Evolutionary conservation across 2,113 vertebrate species (phyloP).

Genomic region (Sminthopsis crassicaudata): DNA sequence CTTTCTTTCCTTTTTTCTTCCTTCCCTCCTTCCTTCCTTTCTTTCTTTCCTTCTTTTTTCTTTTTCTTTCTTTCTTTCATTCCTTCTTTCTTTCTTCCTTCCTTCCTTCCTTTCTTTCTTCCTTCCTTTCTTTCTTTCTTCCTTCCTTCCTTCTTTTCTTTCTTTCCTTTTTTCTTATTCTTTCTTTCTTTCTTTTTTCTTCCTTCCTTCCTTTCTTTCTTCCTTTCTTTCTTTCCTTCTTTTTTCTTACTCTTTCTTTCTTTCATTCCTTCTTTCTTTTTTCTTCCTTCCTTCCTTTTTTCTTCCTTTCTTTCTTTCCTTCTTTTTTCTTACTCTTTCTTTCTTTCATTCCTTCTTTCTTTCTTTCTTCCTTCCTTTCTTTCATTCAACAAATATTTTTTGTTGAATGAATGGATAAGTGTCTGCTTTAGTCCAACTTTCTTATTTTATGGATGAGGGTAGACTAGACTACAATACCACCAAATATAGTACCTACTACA

Average conservation of each 20-base stretch:
- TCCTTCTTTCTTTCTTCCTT: too few relatives aligned
- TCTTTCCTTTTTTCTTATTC: neutral
- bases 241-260: too few relatives aligned
- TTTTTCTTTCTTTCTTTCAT: neutral
- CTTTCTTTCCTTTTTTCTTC: too few relatives aligned
- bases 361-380: neutral
- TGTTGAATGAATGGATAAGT: neutral
- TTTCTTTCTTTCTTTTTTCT: neutral
- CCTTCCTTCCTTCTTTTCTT: neutral
- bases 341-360: too few relatives aligned
- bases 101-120: too few relatives aligned
- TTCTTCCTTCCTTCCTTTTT: too few relatives aligned
- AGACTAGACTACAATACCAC: too few relatives aligned
- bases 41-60: neutral
- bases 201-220: neutral
- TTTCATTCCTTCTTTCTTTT: neutral
- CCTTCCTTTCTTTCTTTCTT: neutral
- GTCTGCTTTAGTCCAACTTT: neutral
- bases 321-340: neutral
- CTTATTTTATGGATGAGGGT: neutral
- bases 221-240: neutral
- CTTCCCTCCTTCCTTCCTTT: too few relatives aligned
- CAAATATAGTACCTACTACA: too few relatives aligned
- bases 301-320: neutral
- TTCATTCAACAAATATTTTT: neutral